Percentiles rank a stretch among this genome's conserved stretches.
These are phyloP conservation scores for Criorhina ranunculi DNA, from an alignment of 2,888 invertebrate species.

Conservation along the genomic window DNA sequence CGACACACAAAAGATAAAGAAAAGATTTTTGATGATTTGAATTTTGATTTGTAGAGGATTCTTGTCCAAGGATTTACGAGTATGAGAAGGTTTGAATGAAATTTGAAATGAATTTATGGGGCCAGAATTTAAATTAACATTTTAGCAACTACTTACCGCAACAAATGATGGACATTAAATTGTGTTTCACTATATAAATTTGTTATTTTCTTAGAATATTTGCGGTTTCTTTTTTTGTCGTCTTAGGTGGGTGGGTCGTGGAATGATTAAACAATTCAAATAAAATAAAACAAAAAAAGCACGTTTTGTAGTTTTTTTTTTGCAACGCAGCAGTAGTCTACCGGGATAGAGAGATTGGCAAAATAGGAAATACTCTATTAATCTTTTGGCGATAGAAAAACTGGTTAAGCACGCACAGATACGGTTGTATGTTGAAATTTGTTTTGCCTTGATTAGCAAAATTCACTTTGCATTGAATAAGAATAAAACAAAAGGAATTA, in stretches of 20 bases:
- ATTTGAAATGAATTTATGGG: slow-evolving; percentile 54
- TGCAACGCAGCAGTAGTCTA: too few species aligned
- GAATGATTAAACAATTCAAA: slow-evolving; percentile 51
- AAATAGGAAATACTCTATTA: neutral
- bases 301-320: too few species aligned
- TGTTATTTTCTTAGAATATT: neutral
- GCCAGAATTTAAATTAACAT: neutral
- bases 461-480: slow-evolving; percentile 36
- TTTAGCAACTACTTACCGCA: slow-evolving; percentile 58
- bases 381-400: neutral
- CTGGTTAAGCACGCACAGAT: slow-evolving; percentile 5
- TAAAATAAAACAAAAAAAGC: slow-evolving; percentile 36
- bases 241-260: slow-evolving; percentile 27
- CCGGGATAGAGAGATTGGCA: neutral
- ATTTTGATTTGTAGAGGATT: slow-evolving; percentile 2
- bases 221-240: slow-evolving; percentile 7
- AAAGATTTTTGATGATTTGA: neutral
- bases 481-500: slow-evolving; percentile 15
- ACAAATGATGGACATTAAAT: slow-evolving; percentile 69
- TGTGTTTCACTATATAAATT: slow-evolving; percentile 32
- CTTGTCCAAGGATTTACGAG: neutral
- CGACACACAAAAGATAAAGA: slow-evolving; percentile 7
- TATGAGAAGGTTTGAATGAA: slow-evolving; percentile 52
- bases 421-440: neutral
- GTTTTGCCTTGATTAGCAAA: slow-evolving; percentile 17